These are phyloP conservation scores for Bembecia ichneumoniformis DNA, from an alignment of 2,888 invertebrate species.

Conservation along the genomic window DNA sequence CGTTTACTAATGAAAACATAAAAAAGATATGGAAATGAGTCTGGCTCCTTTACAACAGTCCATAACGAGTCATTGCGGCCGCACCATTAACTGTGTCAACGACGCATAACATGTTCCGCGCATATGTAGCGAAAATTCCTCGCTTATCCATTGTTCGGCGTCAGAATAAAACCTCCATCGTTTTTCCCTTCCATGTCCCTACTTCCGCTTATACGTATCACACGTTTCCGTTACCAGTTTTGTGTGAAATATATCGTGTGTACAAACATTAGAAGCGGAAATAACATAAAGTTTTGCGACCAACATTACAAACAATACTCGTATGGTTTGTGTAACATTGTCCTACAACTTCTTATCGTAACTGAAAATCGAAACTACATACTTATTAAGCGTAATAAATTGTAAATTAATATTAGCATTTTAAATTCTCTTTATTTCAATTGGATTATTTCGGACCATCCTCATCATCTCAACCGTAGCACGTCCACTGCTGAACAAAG, in stretches of 20 bases:
- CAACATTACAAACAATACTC: too few relatives aligned
- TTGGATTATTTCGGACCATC: too few relatives aligned
- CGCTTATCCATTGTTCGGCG: constrained; percentile 15
- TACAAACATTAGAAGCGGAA: background rate
- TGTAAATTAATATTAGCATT: too few relatives aligned
- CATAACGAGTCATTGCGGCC: constrained; percentile 1
- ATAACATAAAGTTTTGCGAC: background rate
- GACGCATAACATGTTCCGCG: constrained; percentile 5
- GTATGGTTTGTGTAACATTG: too few relatives aligned
- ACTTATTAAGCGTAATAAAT: too few relatives aligned
- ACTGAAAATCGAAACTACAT: too few relatives aligned
- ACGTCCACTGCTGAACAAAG: too few relatives aligned
- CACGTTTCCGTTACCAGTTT: constrained; percentile 15
- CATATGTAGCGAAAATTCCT: constrained; percentile 20
- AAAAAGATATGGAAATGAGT: constrained; percentile 1
- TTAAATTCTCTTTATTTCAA: too few relatives aligned
- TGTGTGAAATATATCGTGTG: constrained; percentile 5
- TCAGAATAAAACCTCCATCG: constrained; percentile 22
- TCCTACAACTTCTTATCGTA: too few relatives aligned
- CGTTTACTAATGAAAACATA: background rate
- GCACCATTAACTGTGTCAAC: constrained; percentile 7
- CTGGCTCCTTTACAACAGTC: background rate
- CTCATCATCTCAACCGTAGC: too few relatives aligned
- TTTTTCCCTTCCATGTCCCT: constrained; percentile 19
- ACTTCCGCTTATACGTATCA: constrained; percentile 17